A percentile compares a stretch with the other conserved stretches of the same genome.
Conservation (phyloP, 2,113 vertebrate species). For the Dermatemys mawii region DNA sequence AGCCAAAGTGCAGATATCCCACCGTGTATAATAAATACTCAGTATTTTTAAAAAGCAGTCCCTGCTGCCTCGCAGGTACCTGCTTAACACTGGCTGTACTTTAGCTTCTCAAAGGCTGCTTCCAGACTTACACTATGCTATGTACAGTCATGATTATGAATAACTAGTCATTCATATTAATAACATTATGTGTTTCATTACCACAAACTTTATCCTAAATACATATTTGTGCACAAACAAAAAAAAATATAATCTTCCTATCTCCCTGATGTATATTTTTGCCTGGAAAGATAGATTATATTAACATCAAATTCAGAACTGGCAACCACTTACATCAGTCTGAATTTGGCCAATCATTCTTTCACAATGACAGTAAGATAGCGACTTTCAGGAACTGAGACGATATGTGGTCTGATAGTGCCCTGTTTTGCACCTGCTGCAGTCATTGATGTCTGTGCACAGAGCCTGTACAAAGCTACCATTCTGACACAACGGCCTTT, state of each 20-base stretch:
- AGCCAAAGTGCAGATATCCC: conserved; percentile 75
- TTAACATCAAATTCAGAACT: conserved; percentile 27
- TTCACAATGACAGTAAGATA: neutral
- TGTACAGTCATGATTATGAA: neutral
- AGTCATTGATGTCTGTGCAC: neutral
- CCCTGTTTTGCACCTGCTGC: neutral
- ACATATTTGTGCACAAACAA: neutral
- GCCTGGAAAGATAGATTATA: neutral
- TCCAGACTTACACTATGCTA: neutral
- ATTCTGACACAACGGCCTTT: neutral
- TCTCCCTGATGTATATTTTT: neutral
- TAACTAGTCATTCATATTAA: neutral
- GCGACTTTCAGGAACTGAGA: rapidly evolving
- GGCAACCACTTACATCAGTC: neutral
- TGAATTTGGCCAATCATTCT: neutral
- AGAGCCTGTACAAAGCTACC: neutral
- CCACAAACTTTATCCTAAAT: neutral
- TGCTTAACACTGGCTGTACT: neutral
- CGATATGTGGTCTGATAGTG: rapidly evolving
- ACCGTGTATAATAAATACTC: conserved; percentile 64
- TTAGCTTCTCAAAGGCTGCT: neutral
- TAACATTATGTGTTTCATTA: neutral
- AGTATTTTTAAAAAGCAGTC: conserved; percentile 1
- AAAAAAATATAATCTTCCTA: neutral
- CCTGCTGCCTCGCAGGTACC: conserved; percentile 19